A percentile compares a stretch with the other conserved stretches of the same genome.
These are phyloP conservation scores for Cataglyphis rosenhaueri DNA, from an alignment of 2,888 invertebrate genomes.

Conservation along the genomic window DNA sequence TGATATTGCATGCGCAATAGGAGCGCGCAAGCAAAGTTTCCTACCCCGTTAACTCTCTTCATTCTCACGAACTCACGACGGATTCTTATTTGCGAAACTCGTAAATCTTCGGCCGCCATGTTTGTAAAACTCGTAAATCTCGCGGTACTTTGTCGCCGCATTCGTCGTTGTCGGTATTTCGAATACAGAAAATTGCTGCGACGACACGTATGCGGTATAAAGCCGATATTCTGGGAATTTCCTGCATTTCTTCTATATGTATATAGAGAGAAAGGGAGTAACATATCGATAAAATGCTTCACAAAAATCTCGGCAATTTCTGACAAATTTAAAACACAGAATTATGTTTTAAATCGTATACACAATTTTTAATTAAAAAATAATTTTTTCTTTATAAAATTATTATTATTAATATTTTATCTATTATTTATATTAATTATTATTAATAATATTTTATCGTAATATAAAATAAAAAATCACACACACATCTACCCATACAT, in stretches of 20 bases:
- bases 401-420: neutral
- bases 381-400: neutral
- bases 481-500: neutral
- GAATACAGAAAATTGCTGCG: conserved; percentile 41
- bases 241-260: neutral
- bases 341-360: neutral
- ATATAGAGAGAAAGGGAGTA: neutral
- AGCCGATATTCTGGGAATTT: conserved; percentile 21
- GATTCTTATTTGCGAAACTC: conserved; percentile 54
- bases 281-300: neutral
- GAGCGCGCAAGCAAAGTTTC: conserved; percentile 37
- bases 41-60: conserved; percentile 50
- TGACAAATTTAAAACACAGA: neutral
- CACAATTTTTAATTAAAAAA: neutral
- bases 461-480: neutral
- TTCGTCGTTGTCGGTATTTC: conserved; percentile 41
- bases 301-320: neutral
- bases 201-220: conserved; percentile 34
- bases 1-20: conserved; percentile 2
- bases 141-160: conserved; percentile 41
- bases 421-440: neutral
- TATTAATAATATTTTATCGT: neutral
- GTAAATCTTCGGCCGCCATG: conserved; percentile 50
- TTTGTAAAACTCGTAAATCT: conserved; percentile 52
- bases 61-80: conserved; percentile 43